Base-by-base conservation (phyloP, 2,797 vertebrate species). In the Coluber constrictor region DNA sequence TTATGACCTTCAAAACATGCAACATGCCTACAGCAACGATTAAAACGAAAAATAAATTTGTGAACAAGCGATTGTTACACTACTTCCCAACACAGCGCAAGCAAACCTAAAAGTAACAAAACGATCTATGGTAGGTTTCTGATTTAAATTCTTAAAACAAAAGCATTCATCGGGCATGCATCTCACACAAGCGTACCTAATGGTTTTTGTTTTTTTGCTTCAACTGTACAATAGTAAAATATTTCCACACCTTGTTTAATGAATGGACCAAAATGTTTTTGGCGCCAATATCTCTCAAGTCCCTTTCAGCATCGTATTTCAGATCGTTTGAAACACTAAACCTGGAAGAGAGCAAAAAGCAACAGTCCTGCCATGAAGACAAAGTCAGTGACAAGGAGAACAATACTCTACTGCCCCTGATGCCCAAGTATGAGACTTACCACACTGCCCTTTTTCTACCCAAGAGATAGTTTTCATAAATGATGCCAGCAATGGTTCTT, bases 271-370 rank as follows among this genome's bases (percentile, higher is more conserved):
- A 96, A 96, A 99, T 99, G 97, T 99, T 99, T 97, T 99, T 99
- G 92, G 99, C 99, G 94, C 99, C 99, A 55, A 99, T 99, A 94
- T 99, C 99, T 96, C 98, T 98, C 95, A 99, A 97, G 96, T 99
- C 99, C 95, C 99, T 98, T 96, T 99, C 99, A 87, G 99, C 99
- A 43, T 99, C 99, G 0, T 99, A 99, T 96, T 99, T 99, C 95
- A 99, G 98, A 95, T 99, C 99, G 92, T 99, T 99, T 59, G 99
- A 99, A 93, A 99, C 99, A 47, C 99, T 99, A 96, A 99, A 99
- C 99, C 99, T 99, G 96, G 47, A 86, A 94, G 1, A 95, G 0
- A 94, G 92, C 6, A 8, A 90, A 94, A 94, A 79, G 56, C 60
- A 90, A n/a, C 1, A 63, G 25, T 16, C n/a, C 20, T 3, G 16